phyloP scores from a whole-genome alignment of 2,113 vertebrate species.

The Eurystomus gularis region DNA sequence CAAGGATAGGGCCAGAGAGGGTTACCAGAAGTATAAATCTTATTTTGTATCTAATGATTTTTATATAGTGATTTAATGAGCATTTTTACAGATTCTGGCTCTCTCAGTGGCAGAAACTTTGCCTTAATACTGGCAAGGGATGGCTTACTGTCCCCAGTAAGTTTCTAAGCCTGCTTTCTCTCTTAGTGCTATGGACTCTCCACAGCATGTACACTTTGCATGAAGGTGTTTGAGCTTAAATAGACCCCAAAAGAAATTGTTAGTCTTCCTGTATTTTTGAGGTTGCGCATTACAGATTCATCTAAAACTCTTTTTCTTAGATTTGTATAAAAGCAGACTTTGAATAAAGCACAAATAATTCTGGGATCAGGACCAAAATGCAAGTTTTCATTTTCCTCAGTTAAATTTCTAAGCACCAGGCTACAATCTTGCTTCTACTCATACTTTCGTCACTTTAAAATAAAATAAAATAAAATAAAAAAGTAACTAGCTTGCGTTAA shows the following conservation, averaged over 20 bases:
- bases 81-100: neutral
- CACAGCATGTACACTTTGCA: neutral
- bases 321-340: neutral
- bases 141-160: neutral
- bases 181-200: neutral
- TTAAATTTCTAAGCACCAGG: neutral
- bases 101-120: neutral
- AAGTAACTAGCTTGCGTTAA: neutral
- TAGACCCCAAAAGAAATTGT: neutral
- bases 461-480: neutral
- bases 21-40: neutral
- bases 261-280: neutral
- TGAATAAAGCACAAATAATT: neutral
- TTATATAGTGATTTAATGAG: neutral
- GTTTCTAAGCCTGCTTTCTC: neutral
- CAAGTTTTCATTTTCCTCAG: neutral
- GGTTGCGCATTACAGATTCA: neutral
- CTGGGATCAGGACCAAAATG: neutral
- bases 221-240: neutral
- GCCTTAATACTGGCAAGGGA: neutral
- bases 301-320: neutral
- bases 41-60: neutral
- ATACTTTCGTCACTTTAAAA: neutral
- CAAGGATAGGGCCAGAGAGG: neutral
- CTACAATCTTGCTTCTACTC: neutral